These are phyloP conservation scores for Phoxinus phoxinus DNA, from an alignment of 2,113 vertebrate species.

Conservation along the genomic window DNA sequence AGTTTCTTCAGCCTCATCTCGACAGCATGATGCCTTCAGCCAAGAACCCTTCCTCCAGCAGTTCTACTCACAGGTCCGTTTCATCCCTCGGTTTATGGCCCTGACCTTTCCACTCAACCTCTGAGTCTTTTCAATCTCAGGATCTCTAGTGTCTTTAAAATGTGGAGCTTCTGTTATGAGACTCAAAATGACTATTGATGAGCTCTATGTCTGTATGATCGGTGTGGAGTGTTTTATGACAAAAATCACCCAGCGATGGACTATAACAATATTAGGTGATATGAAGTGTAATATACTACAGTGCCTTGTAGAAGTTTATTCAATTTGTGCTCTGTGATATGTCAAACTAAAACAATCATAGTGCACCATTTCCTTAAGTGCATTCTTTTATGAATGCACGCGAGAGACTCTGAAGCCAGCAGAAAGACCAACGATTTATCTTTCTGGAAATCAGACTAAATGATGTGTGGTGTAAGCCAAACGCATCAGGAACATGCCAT, in stretches of 20 bases:
- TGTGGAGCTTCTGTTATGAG: not conserved
- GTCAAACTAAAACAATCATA: not conserved
- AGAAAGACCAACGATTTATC: not conserved
- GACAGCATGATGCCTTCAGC: constrained; percentile 97
- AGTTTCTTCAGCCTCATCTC: constrained; percentile 93
- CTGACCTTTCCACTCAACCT: constrained; percentile 38
- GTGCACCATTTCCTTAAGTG: not conserved
- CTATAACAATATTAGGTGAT: not conserved
- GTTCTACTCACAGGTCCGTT: constrained; percentile 96
- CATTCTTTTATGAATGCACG: not conserved
- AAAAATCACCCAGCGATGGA: not conserved
- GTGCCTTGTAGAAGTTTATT: not conserved
- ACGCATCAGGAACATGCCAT: not conserved
- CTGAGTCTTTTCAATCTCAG: constrained; percentile 33
- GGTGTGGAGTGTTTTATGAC: not conserved
- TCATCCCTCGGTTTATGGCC: constrained; percentile 20
- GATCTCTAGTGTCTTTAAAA: not conserved
- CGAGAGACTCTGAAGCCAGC: not conserved
- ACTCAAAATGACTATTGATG: not conserved
- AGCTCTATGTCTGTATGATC: not conserved
- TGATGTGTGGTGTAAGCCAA: not conserved
- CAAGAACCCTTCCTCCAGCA: constrained; percentile 99
- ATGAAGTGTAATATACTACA: not conserved
- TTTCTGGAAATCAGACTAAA: constrained; percentile 5
- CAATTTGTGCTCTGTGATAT: not conserved